These are phyloP conservation scores for Phalacrocorax carbo DNA, from an alignment of 2,113 vertebrate species.

Conservation along the genomic window DNA sequence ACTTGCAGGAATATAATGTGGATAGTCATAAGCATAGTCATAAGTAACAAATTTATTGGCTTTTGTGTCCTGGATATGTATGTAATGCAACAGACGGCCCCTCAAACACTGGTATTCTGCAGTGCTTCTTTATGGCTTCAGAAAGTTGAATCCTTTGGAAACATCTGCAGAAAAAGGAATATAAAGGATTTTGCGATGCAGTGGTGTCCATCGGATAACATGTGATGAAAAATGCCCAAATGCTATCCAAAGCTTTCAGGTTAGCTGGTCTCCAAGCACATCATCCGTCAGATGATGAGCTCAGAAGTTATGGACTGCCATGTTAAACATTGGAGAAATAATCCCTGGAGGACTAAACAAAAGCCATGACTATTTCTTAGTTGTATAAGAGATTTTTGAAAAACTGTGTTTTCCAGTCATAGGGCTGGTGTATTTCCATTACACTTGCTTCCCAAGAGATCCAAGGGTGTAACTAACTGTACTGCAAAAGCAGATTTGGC, in stretches of 20 bases:
- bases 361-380: not conserved
- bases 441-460: not conserved
- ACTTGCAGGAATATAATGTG: not conserved
- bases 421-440: not conserved
- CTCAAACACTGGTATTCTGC: not conserved
- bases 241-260: not conserved
- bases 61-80: not conserved
- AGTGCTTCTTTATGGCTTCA: not conserved
- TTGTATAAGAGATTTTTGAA: not conserved
- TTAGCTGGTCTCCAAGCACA: not conserved
- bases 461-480: not conserved
- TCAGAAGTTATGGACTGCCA: not conserved
- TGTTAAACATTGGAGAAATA: not conserved
- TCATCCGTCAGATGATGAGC: not conserved
- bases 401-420: not conserved
- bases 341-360: not conserved
- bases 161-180: not conserved
- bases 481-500: not conserved
- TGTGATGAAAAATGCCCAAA: not conserved
- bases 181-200: not conserved
- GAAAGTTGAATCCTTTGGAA: not conserved
- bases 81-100: not conserved
- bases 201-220: not conserved
- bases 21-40: not conserved
- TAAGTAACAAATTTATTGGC: not conserved